Evolutionary conservation across 2,797 vertebrate genomes (phyloP).

Genomic region (Chiloscyllium punctatum): DNA sequence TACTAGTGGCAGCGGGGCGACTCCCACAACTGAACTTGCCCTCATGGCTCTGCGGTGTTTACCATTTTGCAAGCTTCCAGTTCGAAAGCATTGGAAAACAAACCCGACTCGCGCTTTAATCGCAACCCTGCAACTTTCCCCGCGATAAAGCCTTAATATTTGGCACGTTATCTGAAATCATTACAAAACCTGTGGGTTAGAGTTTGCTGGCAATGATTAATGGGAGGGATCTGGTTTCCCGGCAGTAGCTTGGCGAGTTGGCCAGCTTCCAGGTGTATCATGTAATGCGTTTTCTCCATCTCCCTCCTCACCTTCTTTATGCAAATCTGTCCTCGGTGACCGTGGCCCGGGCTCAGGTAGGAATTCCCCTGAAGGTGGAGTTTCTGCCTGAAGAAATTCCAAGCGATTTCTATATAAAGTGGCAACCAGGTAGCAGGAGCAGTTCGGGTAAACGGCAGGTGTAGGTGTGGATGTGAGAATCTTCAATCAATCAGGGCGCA

Average conservation of each 20-base stretch:
- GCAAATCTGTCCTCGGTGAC: background rate
- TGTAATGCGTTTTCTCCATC: background rate
- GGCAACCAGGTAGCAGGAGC: background rate
- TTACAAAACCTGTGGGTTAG: background rate
- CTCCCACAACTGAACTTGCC: background rate
- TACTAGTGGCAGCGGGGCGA: background rate
- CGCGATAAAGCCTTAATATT: background rate
- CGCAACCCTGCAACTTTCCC: background rate
- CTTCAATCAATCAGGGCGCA: background rate
- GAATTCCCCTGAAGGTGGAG: constrained; percentile 25
- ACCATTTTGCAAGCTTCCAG: background rate
- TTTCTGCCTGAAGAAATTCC: background rate
- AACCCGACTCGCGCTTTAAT: background rate
- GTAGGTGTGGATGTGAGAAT: background rate
- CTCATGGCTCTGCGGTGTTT: background rate
- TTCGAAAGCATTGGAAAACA: background rate
- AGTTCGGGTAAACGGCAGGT: background rate
- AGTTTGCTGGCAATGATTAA: constrained; percentile 18
- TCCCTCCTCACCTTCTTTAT: background rate
- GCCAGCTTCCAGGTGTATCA: background rate
- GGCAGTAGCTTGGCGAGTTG: background rate
- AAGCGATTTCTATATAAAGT: background rate
- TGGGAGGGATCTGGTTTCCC: constrained; percentile 25
- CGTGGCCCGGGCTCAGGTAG: background rate
- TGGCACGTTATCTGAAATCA: background rate